Conservation (phyloP, 1,140 invertebrate species). For the Cotesia typhae region DNA sequence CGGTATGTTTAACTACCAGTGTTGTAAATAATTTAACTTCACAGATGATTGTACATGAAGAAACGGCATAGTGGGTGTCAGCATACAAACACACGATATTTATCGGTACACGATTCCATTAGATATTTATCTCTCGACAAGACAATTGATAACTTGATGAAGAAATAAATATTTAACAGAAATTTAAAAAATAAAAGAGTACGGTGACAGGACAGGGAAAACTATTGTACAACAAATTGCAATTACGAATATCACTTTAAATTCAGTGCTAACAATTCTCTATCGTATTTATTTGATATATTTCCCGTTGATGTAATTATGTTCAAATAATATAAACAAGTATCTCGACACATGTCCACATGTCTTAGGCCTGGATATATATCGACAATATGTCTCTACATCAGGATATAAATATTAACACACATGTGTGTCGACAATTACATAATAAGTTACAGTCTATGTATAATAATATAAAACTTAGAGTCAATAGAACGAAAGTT, state of each 20-base stretch:
- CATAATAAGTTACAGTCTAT: too few relatives aligned
- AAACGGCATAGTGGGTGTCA: slow-evolving; percentile 25
- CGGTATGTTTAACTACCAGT: not conserved
- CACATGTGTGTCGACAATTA: too few relatives aligned
- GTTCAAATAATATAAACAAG: too few relatives aligned
- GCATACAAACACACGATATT: slow-evolving; percentile 11
- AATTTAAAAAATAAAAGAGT: not conserved
- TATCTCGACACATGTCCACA: not conserved
- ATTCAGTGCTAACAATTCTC: too few relatives aligned
- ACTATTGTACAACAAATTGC: too few relatives aligned
- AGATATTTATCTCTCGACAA: slow-evolving; percentile 6
- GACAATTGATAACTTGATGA: slow-evolving; percentile 7
- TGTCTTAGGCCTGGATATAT: not conserved
- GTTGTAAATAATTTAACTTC: slow-evolving; percentile 32
- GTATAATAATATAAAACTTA: too few relatives aligned
- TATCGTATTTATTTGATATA: too few relatives aligned
- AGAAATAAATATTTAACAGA: slow-evolving; percentile 9
- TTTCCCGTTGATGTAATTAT: too few relatives aligned
- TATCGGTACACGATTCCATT: slow-evolving; percentile 1
- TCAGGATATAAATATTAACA: too few relatives aligned
- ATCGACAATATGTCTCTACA: too few relatives aligned
- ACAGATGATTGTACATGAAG: not conserved
- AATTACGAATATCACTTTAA: too few relatives aligned
- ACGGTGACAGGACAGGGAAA: slow-evolving; percentile 3
- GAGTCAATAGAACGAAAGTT: too few relatives aligned